phyloP scores from a whole-genome alignment of 2,113 vertebrate genomes.

The Antennarius striatus region DNA sequence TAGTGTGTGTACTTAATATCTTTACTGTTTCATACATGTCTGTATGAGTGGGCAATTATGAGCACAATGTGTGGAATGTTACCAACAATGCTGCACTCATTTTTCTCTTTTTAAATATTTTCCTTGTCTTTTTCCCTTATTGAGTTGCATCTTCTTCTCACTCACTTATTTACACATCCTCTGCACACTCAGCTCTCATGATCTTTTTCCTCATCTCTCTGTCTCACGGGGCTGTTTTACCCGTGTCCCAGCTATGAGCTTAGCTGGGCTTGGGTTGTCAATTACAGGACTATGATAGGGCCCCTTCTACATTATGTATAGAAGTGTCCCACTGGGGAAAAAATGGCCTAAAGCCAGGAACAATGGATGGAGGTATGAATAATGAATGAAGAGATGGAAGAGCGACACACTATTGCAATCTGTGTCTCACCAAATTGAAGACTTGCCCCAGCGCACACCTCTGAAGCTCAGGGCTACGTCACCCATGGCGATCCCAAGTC shows the following conservation, averaged over 20 bases:
- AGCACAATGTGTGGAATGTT: neutral
- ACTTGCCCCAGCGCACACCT: constrained; percentile 67
- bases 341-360: constrained; percentile 74
- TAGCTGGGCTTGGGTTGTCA: constrained; percentile 70
- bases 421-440: constrained; percentile 72
- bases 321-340: constrained; percentile 68
- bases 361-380: constrained; percentile 71
- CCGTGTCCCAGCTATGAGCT: constrained; percentile 60
- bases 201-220: constrained; percentile 43
- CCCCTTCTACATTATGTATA: constrained; percentile 75
- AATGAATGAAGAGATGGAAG: constrained; percentile 73
- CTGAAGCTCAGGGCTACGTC: constrained; percentile 60
- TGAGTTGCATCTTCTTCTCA: constrained; percentile 1
- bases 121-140: constrained; percentile 3
- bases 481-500: constrained; percentile 37
- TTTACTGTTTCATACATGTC: constrained; percentile 20
- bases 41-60: constrained; percentile 3
- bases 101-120: constrained; percentile 2
- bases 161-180: constrained; percentile 45
- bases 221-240: constrained; percentile 64
- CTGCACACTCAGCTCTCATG: constrained; percentile 46
- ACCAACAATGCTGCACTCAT: neutral
- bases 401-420: constrained; percentile 69
- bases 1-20: constrained; percentile 24
- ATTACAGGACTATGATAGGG: constrained; percentile 77